Percentiles rank a stretch among this genome's conserved stretches.
Conservation (phyloP, 2,113 vertebrate species). For the Semnornis frantzii region DNA sequence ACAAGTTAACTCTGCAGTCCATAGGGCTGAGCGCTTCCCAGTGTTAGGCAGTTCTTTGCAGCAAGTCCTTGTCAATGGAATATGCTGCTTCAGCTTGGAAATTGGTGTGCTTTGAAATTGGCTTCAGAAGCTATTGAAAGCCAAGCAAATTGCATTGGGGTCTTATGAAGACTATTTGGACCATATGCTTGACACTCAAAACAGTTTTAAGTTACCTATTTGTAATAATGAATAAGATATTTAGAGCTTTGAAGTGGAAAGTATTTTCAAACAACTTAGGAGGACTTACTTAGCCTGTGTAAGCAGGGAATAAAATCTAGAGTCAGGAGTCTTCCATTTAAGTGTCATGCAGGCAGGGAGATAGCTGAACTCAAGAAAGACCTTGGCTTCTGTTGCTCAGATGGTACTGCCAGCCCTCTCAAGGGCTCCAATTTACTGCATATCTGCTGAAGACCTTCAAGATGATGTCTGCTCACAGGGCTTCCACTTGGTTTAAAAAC, state of each 20-base stretch:
- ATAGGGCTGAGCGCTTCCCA: neutral
- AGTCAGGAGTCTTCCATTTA: neutral
- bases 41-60: neutral
- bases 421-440: neutral
- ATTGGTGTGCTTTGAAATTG: neutral
- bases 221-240: neutral
- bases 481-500: neutral
- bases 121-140: neutral
- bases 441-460: neutral
- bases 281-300: neutral
- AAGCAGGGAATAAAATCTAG: neutral
- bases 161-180: neutral
- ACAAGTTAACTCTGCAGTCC: neutral
- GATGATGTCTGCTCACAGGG: neutral
- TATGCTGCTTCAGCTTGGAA: neutral
- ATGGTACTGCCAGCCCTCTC: neutral
- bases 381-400: neutral
- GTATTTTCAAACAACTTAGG: neutral
- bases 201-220: neutral
- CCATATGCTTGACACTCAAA: neutral
- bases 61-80: neutral
- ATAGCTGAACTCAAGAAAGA: neutral
- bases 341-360: neutral
- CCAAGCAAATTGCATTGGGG: neutral
- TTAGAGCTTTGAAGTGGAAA: slow-evolving; percentile 18